Evolutionary conservation across 2,888 invertebrate species (phyloP), one percentile per base, ranked within the genome.

Genomic region (Volucella inanis): DNA sequence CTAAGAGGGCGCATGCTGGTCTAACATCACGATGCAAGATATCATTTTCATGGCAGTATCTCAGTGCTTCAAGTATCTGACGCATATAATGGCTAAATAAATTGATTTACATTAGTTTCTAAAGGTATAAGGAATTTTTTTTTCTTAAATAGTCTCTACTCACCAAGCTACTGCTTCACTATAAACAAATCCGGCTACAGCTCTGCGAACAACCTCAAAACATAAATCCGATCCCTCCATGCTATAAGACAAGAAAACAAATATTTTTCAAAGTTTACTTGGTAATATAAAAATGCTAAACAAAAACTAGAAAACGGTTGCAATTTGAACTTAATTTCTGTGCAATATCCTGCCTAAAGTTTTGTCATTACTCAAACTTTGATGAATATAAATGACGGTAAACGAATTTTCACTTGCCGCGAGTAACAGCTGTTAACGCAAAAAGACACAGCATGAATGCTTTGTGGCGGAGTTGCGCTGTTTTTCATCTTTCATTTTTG

Each of bases 81-180:
- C 98, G 95, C 97, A 99, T 98, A 94, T 99, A 99, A 93, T 99
- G 99, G 92, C 98, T 98, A 57, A 55, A 77, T 1, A 52, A 47
- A 82, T 39, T 52, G 59, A 38, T 57, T 52, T 43, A 52, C 12
- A 18, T 50, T 3, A 50, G 1, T 31, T 12, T 1, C 38, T 39
- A 54, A 22, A 47, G 50, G 52, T 31, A 11, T 10, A 8, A 76
- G 68, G 15, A 47, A 76, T 55, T 11, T 1, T 15, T 31, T n/a
- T 3, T 31, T 31, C 6, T 31, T 31, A 31, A 31, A 31, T 31
- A 31, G 9, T 6, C 2, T 31, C 45, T 11, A 38, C 93, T 94
- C 93, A 98, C 98, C 98, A 99, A 87, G 98, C 98, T 71, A 99
- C 99, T 54, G 99, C 98, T 94, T 99, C 99, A 90, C 99, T 99